Base-by-base conservation (phyloP, 2,888 invertebrate genomes). In the Boloria euphrosyne region DNA sequence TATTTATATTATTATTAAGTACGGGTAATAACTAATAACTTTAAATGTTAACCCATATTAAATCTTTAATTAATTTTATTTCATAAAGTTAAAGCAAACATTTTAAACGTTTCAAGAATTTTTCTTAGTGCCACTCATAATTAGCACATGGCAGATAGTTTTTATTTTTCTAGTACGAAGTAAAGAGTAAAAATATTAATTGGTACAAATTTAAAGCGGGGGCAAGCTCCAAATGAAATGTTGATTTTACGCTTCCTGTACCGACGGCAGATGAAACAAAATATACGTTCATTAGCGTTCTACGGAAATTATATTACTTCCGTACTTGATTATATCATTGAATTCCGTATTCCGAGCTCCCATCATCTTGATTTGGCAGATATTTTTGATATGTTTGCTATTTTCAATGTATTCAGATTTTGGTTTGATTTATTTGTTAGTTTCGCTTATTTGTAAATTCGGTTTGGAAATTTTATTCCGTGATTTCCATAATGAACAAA, bases 261-360 rank as follows among this genome's bases (percentile, higher is more conserved):
- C 60, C 60, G 81, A 77, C 83, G 83, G 83, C 83, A 84, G 85
- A 87, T 84, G 88, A 89, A 89, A 89, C 88, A 89, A 90, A 90
- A 89, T 90, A 87, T 84, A 87, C 86, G 86, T 89, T 90, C 89
- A 89, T 90, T 90, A 89, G 87, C 81, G 85, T 82, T 80, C 79
- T 82, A 81, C 80, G 78, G 80, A 87, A 88, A 89, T 89, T 84
- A 86, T 85, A 88, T 89, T 88, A 87, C 84, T 81, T 79, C 80
- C 74, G 84, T 79, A 83, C 84, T 87, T 87, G 86, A 86, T 87
- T 89, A 88, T 88, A 84, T 71, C 62, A 68, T 52, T 64, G 27
- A 44, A 31, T 50, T 63, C 13, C 50, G 43, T 60, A 60, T 64
- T 55, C 50, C 49, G 44, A 16, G 27, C 17, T 64, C 44, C 38